Conservation (phyloP, 2,797 vertebrate genomes). For the Tiaroga cobitis region DNA sequence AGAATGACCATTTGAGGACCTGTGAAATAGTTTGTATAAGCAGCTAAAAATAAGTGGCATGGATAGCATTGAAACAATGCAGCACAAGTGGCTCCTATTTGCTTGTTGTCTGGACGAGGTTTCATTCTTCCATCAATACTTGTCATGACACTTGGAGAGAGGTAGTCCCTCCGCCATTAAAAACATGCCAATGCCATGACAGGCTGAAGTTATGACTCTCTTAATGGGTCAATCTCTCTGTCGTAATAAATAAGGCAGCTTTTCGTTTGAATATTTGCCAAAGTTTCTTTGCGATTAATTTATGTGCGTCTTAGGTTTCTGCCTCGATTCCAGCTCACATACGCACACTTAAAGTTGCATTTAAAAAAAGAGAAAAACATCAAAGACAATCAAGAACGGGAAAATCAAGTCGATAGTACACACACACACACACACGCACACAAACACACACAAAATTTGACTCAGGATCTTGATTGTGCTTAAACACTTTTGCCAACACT, state of each 20-base stretch:
- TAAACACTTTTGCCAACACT: constrained; percentile 42
- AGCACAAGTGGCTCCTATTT: constrained; percentile 69
- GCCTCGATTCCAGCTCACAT: constrained; percentile 33
- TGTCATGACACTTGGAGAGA: constrained; percentile 57
- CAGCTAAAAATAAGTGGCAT: constrained; percentile 74
- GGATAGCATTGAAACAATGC: constrained; percentile 71
- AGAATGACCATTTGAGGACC: constrained; percentile 66
- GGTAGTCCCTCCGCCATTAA: constrained; percentile 49
- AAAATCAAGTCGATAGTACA: not conserved
- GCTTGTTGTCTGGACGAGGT: constrained; percentile 64
- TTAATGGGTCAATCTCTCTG: constrained; percentile 62
- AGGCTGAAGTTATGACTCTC: constrained; percentile 52
- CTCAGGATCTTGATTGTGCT: not conserved
- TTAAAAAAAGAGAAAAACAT: not conserved
- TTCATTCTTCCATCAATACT: constrained; percentile 67
- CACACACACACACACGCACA: constrained; percentile 27
- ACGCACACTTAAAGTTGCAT: constrained; percentile 35
- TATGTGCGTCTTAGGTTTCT: constrained; percentile 57
- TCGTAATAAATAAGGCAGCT: constrained; percentile 61
- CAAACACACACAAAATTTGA: not conserved
- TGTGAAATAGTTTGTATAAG: constrained; percentile 69
- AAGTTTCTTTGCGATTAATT: constrained; percentile 59
- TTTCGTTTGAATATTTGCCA: constrained; percentile 60
- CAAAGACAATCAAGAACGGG: not conserved
- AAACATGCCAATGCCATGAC: constrained; percentile 61